Percentiles rank a stretch among this genome's conserved stretches.
Conservation (phyloP, 1,140 invertebrate species). For the Pentalonia nigronervosa region DNA sequence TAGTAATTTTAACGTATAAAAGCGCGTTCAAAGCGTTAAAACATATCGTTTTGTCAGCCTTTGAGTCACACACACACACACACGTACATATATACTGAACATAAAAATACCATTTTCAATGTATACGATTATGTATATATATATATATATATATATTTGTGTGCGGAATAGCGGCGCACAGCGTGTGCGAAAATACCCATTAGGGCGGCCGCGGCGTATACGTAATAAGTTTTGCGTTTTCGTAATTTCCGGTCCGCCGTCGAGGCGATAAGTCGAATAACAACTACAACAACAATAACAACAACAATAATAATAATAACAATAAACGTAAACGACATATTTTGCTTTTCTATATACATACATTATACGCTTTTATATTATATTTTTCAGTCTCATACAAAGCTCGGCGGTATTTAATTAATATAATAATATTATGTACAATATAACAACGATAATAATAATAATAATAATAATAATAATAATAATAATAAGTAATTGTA, state of each 20-base stretch:
- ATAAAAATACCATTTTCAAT: background rate
- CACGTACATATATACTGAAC: background rate
- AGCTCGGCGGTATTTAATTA: conserved; percentile 8
- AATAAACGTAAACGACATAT: conserved; percentile 6
- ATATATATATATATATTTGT: background rate
- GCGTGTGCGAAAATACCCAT: conserved; percentile 22
- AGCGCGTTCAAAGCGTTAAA: background rate
- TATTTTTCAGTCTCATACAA: background rate
- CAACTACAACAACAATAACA: background rate
- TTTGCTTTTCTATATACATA: conserved; percentile 1
- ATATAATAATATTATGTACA: background rate
- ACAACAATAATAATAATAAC: background rate
- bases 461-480: conserved; percentile 5
- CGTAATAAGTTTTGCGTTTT: conserved; percentile 16
- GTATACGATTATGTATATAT: background rate
- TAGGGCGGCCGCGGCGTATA: background rate
- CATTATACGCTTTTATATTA: background rate
- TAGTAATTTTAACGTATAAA: background rate
- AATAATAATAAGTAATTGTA: background rate
- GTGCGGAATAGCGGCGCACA: background rate
- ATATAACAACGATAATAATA: background rate
- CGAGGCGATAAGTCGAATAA: conserved; percentile 13
- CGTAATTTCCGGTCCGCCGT: conserved; percentile 11
- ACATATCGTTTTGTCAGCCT: conserved; percentile 16
- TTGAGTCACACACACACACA: background rate